Percentiles rank a stretch among this genome's conserved stretches.
phyloP scores from a whole-genome alignment of 1,140 invertebrate genomes.

The Hydropsyche tenuis region DNA sequence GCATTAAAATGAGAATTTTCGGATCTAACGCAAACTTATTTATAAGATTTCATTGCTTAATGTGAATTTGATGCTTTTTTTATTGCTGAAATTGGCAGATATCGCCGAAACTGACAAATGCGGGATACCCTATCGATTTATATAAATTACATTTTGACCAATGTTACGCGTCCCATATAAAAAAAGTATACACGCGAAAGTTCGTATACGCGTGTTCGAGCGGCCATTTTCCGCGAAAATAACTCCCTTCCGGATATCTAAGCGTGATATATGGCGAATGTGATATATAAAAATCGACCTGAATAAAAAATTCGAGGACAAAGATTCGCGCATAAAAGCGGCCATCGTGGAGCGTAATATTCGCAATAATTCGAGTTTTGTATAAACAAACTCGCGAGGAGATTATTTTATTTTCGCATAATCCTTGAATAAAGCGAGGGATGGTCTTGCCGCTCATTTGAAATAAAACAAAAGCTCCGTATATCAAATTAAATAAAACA shows the following conservation, averaged over 20 bases:
- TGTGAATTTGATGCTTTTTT: constrained; percentile 46
- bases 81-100: constrained; percentile 44
- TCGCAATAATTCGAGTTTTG: not conserved
- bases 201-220: not conserved
- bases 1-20: constrained; percentile 35
- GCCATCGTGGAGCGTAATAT: too few relatives aligned
- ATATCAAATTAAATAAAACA: constrained; percentile 47
- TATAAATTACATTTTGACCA: constrained; percentile 26
- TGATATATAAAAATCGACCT: constrained; percentile 16
- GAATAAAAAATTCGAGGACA: not conserved
- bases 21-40: constrained; percentile 35
- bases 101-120: constrained; percentile 37
- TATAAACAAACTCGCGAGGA: not conserved
- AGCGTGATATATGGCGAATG: constrained; percentile 2
- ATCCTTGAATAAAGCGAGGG: not conserved
- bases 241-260: constrained; percentile 22
- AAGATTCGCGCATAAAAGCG: not conserved
- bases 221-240: constrained; percentile 18
- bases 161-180: constrained; percentile 11
- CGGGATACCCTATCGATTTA: constrained; percentile 28
- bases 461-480: constrained; percentile 36
- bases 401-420: constrained; percentile 1
- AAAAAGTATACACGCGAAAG: constrained; percentile 12
- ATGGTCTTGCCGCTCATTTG: constrained; percentile 25
- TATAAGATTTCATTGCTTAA: constrained; percentile 44